A percentile compares a stretch with the other conserved stretches of the same genome.
These are phyloP conservation scores for Akabosia matsudoensis DNA, from an alignment of 1,140 invertebrate genomes.

Conservation along the genomic window DNA sequence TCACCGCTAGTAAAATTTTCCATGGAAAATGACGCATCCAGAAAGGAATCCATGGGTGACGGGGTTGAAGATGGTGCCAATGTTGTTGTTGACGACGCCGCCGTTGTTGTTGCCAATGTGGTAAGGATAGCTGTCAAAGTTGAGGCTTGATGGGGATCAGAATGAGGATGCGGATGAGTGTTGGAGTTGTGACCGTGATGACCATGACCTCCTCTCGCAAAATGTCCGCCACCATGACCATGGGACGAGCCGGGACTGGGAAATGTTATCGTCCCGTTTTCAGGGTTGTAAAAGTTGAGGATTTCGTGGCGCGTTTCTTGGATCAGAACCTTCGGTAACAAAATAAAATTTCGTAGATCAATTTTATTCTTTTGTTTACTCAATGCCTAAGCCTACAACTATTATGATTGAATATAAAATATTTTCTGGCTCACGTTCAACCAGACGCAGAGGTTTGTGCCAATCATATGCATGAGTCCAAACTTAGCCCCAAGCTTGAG, in stretches of 20 bases:
- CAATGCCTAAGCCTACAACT: not conserved
- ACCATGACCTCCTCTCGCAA: not conserved
- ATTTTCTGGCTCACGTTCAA: conserved; percentile 59
- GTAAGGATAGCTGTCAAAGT: not conserved
- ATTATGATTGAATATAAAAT: not conserved
- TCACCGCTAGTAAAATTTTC: not conserved
- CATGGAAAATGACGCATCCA: not conserved
- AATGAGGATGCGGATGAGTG: not conserved
- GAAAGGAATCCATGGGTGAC: not conserved
- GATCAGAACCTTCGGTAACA: not conserved
- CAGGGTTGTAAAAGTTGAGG: conserved; percentile 48
- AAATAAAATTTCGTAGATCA: not conserved
- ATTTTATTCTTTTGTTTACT: not conserved
- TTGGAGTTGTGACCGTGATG: not conserved
- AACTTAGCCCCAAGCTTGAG: conserved; percentile 63
- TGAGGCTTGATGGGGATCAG: not conserved
- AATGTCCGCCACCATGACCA: not conserved
- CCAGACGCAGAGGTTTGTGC: conserved; percentile 78
- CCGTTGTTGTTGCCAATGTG: not conserved
- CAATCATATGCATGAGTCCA: conserved; percentile 79
- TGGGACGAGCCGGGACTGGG: not conserved
- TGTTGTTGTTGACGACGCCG: not conserved
- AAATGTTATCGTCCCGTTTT: conserved; percentile 40
- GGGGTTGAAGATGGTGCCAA: not conserved
- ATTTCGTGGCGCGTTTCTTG: conserved; percentile 77